These are phyloP conservation scores for Choreutis nemorana DNA, from an alignment of 2,888 invertebrate species.

Conservation along the genomic window DNA sequence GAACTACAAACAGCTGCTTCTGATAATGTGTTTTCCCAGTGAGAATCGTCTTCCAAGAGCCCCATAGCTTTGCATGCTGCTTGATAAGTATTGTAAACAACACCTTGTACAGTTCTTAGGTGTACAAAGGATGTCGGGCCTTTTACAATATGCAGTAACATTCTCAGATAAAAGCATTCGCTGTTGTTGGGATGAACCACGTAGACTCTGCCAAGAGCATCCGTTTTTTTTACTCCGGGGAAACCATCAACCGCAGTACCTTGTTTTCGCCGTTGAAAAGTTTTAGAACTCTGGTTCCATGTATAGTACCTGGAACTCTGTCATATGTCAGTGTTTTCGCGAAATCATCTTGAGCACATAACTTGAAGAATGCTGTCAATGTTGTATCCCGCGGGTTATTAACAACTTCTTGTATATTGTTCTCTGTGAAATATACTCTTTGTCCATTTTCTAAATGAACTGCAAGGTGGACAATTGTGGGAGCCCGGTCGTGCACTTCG, in stretches of 20 bases:
- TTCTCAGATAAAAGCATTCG: slow-evolving; percentile 7
- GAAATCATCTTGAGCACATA: slow-evolving; percentile 13
- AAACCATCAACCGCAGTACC: slow-evolving; percentile 13
- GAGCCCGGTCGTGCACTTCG: slow-evolving; percentile 9
- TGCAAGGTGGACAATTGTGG: slow-evolving; percentile 7
- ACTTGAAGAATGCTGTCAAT: slow-evolving; percentile 11
- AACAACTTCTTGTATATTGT: slow-evolving; percentile 11
- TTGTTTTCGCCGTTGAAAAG: slow-evolving; percentile 12
- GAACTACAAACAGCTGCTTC: slow-evolving; percentile 16
- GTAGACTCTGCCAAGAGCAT: slow-evolving; percentile 15
- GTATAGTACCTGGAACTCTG: slow-evolving; percentile 8
- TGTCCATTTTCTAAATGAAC: no score
- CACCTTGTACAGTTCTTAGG: slow-evolving; percentile 7
- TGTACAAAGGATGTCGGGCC: slow-evolving; percentile 16
- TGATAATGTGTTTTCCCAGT: slow-evolving; percentile 17
- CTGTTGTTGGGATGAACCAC: slow-evolving; percentile 8
- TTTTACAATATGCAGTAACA: slow-evolving; percentile 11
- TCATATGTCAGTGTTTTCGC: slow-evolving; percentile 13
- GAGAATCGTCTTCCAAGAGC: slow-evolving; percentile 17
- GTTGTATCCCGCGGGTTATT: no score
- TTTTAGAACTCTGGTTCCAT: slow-evolving; percentile 12
- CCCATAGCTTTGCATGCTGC: slow-evolving; percentile 14
- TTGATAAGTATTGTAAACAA: slow-evolving; percentile 9
- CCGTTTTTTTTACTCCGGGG: slow-evolving; percentile 13
- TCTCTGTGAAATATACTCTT: slow-evolving; percentile 10